Conservation (phyloP, 2,113 vertebrate species). For the Rhabdomys dilectus region DNA sequence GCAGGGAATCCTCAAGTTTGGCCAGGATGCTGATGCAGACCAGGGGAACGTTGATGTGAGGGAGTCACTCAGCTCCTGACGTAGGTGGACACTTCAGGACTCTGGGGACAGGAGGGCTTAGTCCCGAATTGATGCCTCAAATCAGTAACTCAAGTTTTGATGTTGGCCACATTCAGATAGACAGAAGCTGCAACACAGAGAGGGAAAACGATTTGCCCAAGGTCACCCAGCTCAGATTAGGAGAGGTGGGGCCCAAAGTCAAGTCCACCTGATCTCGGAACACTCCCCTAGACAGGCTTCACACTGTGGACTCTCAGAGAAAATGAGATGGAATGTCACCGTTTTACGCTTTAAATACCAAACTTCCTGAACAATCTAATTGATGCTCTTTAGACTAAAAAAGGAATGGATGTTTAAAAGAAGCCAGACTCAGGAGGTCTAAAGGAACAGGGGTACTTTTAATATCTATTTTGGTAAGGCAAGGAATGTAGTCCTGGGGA, state of each 20-base stretch:
- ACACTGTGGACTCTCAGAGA: not conserved
- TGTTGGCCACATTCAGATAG: not conserved
- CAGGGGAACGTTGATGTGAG: not conserved
- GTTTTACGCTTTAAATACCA: slow-evolving; percentile 64
- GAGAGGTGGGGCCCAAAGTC: not conserved
- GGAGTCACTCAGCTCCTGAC: not conserved
- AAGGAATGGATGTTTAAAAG: slow-evolving; percentile 66
- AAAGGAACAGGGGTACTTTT: slow-evolving; percentile 47
- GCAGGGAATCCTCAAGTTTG: slow-evolving; percentile 58
- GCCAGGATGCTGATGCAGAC: not conserved
- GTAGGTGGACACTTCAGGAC: not conserved
- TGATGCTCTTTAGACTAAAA: slow-evolving; percentile 69
- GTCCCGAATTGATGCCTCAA: not conserved
- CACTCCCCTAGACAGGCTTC: not conserved
- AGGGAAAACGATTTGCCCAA: slow-evolving; percentile 8
- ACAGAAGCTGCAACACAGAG: not conserved
- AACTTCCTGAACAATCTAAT: slow-evolving; percentile 63
- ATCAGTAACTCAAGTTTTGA: not conserved
- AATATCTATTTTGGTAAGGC: slow-evolving; percentile 65
- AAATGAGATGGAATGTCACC: slow-evolving; percentile 51
- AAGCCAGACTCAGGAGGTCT: slow-evolving; percentile 39
- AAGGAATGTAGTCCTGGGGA: slow-evolving; percentile 30
- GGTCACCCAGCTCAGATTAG: slow-evolving; percentile 42
- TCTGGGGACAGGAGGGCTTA: not conserved
- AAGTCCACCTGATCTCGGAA: not conserved